Conservation (phyloP, 2,888 invertebrate species). For the Eupithecia exiguata region DNA sequence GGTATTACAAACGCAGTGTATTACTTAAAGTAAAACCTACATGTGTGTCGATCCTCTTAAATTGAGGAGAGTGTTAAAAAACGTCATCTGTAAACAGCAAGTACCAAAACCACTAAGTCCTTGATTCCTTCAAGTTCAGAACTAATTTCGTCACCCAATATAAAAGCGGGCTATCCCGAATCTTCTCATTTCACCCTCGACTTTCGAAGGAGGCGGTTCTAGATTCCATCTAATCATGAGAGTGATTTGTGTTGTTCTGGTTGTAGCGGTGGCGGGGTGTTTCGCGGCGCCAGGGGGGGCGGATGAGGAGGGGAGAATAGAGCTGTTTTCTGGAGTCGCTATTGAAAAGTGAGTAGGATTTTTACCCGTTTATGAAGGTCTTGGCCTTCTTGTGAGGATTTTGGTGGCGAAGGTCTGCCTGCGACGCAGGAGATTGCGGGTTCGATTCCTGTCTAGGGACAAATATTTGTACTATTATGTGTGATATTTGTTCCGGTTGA, state of each 20-base stretch:
- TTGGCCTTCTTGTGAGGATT: too few species aligned
- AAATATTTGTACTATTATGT: too few species aligned
- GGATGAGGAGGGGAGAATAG: slow-evolving; percentile 68
- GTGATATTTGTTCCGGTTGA: too few species aligned
- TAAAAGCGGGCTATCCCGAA: slow-evolving; percentile 60
- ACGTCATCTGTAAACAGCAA: neutral
- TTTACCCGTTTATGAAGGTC: too few species aligned
- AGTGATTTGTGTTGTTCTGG: slow-evolving; percentile 68
- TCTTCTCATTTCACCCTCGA: slow-evolving; percentile 69
- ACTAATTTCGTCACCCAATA: slow-evolving; percentile 55
- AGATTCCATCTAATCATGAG: slow-evolving; percentile 52
- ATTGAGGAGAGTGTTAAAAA: neutral
- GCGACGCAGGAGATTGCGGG: too few species aligned
- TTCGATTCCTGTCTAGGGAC: too few species aligned
- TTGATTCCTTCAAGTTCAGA: slow-evolving; percentile 51
- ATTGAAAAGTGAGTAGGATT: slow-evolving; percentile 71
- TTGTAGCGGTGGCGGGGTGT: slow-evolving; percentile 65
- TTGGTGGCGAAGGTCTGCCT: too few species aligned
- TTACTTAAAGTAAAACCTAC: neutral
- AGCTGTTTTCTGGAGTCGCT: slow-evolving; percentile 75
- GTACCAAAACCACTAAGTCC: slow-evolving; percentile 47
- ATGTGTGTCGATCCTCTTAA: neutral
- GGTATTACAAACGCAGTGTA: neutral
- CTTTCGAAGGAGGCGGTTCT: slow-evolving; percentile 57
- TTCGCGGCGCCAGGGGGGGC: slow-evolving; percentile 67